phyloP scores from a whole-genome alignment of 2,888 invertebrate species.

The Ophion obscuratus region DNA sequence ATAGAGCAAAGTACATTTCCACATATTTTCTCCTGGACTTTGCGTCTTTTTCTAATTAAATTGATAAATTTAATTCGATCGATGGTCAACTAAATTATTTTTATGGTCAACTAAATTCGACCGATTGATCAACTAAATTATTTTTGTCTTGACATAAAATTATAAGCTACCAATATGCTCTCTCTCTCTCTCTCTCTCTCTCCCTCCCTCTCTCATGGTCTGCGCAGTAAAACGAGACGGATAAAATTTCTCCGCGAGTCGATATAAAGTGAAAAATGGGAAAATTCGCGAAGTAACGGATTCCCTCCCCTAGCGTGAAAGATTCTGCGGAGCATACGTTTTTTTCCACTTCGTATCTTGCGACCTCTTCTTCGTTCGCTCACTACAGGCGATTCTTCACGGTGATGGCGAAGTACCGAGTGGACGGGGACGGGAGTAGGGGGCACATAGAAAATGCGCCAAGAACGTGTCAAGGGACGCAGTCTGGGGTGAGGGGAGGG shows the following conservation, averaged over 20 bases:
- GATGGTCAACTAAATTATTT: too few species aligned
- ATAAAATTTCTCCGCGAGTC: conserved; percentile 37
- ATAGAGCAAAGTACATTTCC: neutral
- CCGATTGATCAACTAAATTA: too few species aligned
- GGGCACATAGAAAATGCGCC: conserved; percentile 44
- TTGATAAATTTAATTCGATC: too few species aligned
- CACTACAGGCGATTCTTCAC: conserved; percentile 33
- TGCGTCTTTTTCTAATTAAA: too few species aligned
- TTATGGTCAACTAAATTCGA: too few species aligned
- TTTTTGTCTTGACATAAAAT: neutral
- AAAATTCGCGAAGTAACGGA: conserved; percentile 42
- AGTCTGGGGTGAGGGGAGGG: neutral
- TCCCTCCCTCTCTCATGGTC: neutral
- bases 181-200: neutral
- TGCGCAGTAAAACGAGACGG: neutral
- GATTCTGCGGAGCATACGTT: conserved; percentile 10
- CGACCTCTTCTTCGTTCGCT: conserved; percentile 31
- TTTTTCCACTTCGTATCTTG: conserved; percentile 28
- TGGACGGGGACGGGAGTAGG: conserved; percentile 3
- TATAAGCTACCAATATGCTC: neutral
- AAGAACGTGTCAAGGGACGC: conserved; percentile 49
- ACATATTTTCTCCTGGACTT: neutral
- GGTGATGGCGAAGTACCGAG: conserved; percentile 19
- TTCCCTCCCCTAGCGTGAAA: conserved; percentile 8
- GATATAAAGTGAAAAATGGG: conserved; percentile 44